A percentile compares a stretch with the other conserved stretches of the same genome.
These are phyloP conservation scores for Liodrosophila aerea DNA, from an alignment of 2,888 invertebrate genomes.

Conservation along the genomic window DNA sequence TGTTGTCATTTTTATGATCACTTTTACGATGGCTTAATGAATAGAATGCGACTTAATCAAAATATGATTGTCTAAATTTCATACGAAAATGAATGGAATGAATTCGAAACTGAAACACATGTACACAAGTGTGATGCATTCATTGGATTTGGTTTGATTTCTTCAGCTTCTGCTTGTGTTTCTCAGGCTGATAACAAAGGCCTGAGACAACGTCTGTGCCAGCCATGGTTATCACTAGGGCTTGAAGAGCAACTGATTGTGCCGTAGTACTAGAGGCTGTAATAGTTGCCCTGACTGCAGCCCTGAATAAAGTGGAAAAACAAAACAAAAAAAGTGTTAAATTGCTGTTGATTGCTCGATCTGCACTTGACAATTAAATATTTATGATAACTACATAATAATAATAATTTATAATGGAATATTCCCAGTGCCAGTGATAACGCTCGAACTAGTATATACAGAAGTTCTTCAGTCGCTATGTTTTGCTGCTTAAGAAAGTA, in stretches of 20 bases:
- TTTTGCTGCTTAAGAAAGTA: slow-evolving; percentile 34
- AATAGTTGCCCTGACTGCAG: no score
- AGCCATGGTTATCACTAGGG: not conserved
- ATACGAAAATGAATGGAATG: no score
- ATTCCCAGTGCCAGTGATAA: slow-evolving; percentile 61
- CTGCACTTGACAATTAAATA: slow-evolving; percentile 42
- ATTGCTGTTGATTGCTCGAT: slow-evolving; percentile 48
- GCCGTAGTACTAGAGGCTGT: not conserved
- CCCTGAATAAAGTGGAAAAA: slow-evolving; percentile 67
- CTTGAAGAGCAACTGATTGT: slow-evolving; percentile 32
- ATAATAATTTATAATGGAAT: slow-evolving; percentile 64
- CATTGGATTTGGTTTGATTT: slow-evolving; percentile 32
- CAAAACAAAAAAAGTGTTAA: slow-evolving; percentile 57
- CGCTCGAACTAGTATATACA: slow-evolving; percentile 18
- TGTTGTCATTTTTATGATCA: slow-evolving; percentile 56
- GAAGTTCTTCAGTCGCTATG: not conserved
- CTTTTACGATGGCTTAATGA: slow-evolving; percentile 69
- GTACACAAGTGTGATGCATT: slow-evolving; percentile 29
- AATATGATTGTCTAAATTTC: slow-evolving; percentile 7
- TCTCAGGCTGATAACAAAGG: slow-evolving; percentile 69
- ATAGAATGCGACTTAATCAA: slow-evolving; percentile 3
- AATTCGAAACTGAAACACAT: slow-evolving; percentile 12
- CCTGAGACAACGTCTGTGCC: slow-evolving; percentile 9
- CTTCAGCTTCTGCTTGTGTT: slow-evolving; percentile 28
- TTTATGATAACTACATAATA: slow-evolving; percentile 54